Evolutionary conservation across 2,888 invertebrate genomes (phyloP).

Genomic region (Spilarctia lutea): DNA sequence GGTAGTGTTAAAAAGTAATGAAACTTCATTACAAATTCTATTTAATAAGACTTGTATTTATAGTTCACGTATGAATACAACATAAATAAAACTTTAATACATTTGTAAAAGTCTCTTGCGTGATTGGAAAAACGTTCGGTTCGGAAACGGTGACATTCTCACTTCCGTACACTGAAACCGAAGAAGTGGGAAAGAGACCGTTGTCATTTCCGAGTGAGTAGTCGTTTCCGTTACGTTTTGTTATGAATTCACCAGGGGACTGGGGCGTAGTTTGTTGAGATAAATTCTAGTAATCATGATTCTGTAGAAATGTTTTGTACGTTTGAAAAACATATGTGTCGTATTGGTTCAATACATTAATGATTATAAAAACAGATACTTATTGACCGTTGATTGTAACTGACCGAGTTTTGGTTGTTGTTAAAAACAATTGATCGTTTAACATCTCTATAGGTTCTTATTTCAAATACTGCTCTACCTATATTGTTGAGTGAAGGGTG

Average conservation of each 20-base stretch:
- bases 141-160: conserved; percentile 47
- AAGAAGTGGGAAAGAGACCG: conserved; percentile 47
- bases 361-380: neutral
- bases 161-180: conserved; percentile 46
- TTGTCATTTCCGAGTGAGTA: conserved; percentile 53
- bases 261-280: conserved; percentile 11
- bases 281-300: conserved; percentile 11
- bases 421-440: too few species aligned
- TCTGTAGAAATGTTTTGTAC: conserved; percentile 9
- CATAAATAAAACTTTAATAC: conserved; percentile 32
- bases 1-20: neutral
- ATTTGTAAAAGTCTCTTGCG: conserved; percentile 35
- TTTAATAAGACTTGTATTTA: neutral
- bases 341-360: neutral
- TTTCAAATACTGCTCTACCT: too few species aligned
- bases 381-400: neutral
- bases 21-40: neutral
- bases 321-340: neutral
- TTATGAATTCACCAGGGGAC: conserved; percentile 35
- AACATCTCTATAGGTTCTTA: too few species aligned
- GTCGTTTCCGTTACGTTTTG: conserved; percentile 47
- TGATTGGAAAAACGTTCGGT: conserved; percentile 45
- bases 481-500: too few species aligned
- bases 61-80: neutral
- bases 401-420: neutral